Evolutionary conservation across 2,113 vertebrate species (phyloP).

Genomic region (Oreochromis tanganicae): DNA sequence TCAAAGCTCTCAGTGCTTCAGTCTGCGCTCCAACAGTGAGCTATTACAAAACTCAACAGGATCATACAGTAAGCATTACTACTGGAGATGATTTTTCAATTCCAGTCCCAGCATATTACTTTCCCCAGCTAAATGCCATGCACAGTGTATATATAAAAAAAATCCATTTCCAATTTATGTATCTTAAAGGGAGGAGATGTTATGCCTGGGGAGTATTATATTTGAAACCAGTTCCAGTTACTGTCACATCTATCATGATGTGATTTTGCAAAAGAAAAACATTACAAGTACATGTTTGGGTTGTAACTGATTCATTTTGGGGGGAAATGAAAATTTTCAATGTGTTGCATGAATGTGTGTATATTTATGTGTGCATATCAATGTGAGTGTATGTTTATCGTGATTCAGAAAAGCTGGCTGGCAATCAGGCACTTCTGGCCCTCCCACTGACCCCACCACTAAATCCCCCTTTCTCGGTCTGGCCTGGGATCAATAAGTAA

Average conservation of each 20-base stretch:
- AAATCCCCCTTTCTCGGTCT: constrained; percentile 72
- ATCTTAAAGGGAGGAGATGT: constrained; percentile 22
- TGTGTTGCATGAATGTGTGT: not conserved
- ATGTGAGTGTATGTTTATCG: not conserved
- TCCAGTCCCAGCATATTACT: constrained; percentile 45
- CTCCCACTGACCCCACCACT: constrained; percentile 79
- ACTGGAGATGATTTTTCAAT: constrained; percentile 31
- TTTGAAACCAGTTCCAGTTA: not conserved
- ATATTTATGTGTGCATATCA: not conserved
- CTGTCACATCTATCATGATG: not conserved
- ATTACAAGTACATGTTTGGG: constrained; percentile 33
- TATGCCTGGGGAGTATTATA: not conserved
- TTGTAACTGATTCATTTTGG: constrained; percentile 59
- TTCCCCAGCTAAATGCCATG: constrained; percentile 49
- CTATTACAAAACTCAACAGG: constrained; percentile 35
- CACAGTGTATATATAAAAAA: constrained; percentile 47
- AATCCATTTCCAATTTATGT: constrained; percentile 64
- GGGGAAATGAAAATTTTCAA: not conserved
- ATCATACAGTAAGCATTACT: constrained; percentile 12
- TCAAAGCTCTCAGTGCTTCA: not conserved
- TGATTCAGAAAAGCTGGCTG: constrained; percentile 27
- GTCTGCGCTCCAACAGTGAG: constrained; percentile 5
- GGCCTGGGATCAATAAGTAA: constrained; percentile 94
- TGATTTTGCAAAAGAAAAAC: constrained; percentile 25
- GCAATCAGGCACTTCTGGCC: constrained; percentile 42